Conservation (phyloP, 2,888 invertebrate species). For the Allolobophora icterica region DNA sequence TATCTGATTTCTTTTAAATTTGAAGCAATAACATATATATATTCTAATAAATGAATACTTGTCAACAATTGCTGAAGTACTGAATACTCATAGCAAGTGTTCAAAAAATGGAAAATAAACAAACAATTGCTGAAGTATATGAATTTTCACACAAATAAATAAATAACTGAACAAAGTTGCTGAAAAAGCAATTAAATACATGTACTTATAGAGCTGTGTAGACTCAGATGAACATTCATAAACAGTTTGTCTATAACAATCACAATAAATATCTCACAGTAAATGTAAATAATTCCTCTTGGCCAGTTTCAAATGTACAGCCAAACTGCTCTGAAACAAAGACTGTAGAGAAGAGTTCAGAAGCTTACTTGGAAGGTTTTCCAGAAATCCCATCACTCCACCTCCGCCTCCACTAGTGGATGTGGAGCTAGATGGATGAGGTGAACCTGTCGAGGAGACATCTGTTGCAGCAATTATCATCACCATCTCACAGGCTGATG, state of each 20-base stretch:
- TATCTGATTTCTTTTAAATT: no score
- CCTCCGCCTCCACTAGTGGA: not conserved
- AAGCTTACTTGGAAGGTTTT: slow-evolving; percentile 15
- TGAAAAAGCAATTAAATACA: no score
- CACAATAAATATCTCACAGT: not conserved
- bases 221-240: not conserved
- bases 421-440: not conserved
- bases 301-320: not conserved
- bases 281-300: not conserved
- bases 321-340: not conserved
- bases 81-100: no score
- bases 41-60: no score
- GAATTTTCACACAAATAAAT: no score
- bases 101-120: no score
- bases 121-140: no score
- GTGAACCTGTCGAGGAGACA: not conserved
- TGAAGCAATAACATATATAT: no score
- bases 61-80: no score
- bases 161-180: no score
- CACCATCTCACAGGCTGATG: not conserved
- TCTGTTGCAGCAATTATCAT: not conserved
- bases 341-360: not conserved
- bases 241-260: not conserved
- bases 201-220: no score
- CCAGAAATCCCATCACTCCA: slow-evolving; percentile 23